Evolutionary conservation across 2,113 vertebrate species (phyloP).

Genomic region (Apteryx owenii): DNA sequence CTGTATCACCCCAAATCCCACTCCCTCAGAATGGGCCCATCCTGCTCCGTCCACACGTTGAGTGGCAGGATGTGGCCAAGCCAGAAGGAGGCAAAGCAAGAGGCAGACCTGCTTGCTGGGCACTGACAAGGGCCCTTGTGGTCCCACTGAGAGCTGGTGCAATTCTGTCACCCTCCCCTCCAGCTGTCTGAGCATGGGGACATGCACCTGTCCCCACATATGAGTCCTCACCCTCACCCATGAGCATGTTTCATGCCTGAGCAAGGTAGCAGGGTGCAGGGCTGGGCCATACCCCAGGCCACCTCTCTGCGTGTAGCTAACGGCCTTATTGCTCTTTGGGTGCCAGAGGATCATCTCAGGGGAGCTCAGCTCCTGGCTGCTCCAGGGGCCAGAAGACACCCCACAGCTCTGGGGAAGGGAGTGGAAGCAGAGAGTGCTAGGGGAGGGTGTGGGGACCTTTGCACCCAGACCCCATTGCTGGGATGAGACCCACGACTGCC

Average conservation of each 20-base stretch:
- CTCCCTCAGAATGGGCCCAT: not conserved
- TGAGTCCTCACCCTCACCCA: accelerated
- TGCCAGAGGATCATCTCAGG: accelerated
- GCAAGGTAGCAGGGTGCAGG: accelerated
- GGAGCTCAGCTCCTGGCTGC: not conserved
- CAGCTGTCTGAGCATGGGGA: not conserved
- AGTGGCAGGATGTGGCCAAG: not conserved
- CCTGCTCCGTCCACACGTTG: not conserved
- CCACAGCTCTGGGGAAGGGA: not conserved
- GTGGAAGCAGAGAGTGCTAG: not conserved
- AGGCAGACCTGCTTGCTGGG: not conserved
- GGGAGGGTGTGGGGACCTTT: accelerated
- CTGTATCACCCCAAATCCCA: not conserved
- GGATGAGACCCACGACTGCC: not conserved
- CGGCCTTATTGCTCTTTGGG: not conserved
- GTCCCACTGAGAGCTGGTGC: not conserved
- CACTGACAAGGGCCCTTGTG: not conserved
- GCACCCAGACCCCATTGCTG: not conserved
- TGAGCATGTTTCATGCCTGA: accelerated
- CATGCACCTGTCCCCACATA: not conserved
- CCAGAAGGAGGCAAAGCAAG: not conserved
- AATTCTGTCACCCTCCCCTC: not conserved
- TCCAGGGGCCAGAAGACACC: not conserved
- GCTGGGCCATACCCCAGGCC: not conserved
- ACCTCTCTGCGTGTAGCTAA: not conserved